Evolutionary conservation across 2,797 vertebrate genomes (phyloP).

Genomic region (Scleropages formosus): DNA sequence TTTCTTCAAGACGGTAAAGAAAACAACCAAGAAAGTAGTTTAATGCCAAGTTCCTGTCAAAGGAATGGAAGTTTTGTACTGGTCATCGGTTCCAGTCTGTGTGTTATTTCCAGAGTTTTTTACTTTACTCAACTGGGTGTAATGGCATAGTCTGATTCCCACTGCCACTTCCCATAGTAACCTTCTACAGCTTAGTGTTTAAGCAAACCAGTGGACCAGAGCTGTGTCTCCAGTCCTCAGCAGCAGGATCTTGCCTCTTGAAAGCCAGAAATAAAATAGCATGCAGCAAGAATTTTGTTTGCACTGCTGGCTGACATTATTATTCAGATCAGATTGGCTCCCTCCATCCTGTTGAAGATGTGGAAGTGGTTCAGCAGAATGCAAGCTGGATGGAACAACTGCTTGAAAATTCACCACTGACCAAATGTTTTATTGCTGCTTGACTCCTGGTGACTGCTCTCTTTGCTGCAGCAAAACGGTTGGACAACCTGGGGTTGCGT

Average conservation of each 20-base stretch:
- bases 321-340: constrained; percentile 2
- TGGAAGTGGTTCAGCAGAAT: not conserved
- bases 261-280: not conserved
- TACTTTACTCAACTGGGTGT: no score
- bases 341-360: not conserved
- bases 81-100: no score
- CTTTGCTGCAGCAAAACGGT: constrained; percentile 22
- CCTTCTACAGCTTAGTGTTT: no score
- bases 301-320: not conserved
- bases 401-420: not conserved
- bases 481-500: constrained; percentile 26
- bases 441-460: not conserved
- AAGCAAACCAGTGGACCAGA: not conserved
- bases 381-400: not conserved
- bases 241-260: not conserved
- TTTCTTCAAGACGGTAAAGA: not conserved
- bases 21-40: not conserved
- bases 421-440: not conserved
- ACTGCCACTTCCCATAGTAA: no score
- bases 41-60: no score
- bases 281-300: not conserved
- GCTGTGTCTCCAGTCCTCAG: not conserved
- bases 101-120: no score
- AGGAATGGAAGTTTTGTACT: no score
- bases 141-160: no score